These are phyloP conservation scores for Siniperca undulata DNA, from an alignment of 2,797 vertebrate species.

Conservation along the genomic window DNA sequence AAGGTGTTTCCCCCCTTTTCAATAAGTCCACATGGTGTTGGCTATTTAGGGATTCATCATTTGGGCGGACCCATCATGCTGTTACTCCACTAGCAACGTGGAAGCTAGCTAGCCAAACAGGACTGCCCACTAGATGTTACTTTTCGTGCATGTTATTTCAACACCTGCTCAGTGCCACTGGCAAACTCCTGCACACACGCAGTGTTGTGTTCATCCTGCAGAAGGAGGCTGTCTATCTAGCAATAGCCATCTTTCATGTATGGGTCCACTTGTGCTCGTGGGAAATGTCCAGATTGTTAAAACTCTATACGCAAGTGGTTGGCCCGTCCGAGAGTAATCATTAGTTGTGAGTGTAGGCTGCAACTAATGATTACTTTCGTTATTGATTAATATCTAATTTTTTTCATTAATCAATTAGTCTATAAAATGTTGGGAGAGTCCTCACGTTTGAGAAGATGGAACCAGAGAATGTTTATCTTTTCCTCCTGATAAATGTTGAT, in stretches of 20 bases:
- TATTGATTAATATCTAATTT: background rate
- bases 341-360: background rate
- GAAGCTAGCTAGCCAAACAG: too few species aligned
- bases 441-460: background rate
- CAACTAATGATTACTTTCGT: background rate
- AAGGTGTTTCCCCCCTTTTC: background rate
- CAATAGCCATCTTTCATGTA: too few species aligned
- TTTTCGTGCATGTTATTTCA: background rate
- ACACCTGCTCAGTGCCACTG: background rate
- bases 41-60: background rate
- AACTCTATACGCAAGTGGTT: background rate
- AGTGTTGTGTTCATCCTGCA: background rate
- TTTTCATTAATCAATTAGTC: background rate
- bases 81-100: too few species aligned
- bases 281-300: background rate
- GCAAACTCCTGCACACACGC: background rate
- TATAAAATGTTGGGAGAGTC: background rate
- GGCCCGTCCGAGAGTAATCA: background rate
- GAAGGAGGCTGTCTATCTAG: background rate
- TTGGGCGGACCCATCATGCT: background rate
- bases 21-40: background rate
- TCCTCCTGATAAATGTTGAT: background rate
- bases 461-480: background rate
- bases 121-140: too few species aligned
- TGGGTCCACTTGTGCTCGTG: background rate